A percentile compares a stretch with the other conserved stretches of the same genome.
Conservation (phyloP, 2,113 vertebrate genomes). For the Rhadina sibilatrix region DNA sequence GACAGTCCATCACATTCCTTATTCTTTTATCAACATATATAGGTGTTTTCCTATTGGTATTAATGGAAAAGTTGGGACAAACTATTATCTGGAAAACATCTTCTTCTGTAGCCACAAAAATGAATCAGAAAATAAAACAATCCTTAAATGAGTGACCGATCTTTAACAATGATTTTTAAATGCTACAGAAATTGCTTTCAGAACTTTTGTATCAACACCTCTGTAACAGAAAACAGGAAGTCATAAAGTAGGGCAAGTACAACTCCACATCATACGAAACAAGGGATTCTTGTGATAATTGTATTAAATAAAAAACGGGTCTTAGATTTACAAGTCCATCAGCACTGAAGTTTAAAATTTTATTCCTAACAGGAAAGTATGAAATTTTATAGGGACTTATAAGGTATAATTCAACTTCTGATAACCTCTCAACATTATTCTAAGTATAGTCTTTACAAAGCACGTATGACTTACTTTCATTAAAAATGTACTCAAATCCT, state of each 20-base stretch:
- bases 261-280: neutral
- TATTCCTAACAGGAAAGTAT: conserved; percentile 5
- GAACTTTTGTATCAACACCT: neutral
- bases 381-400: neutral
- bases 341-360: neutral
- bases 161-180: neutral
- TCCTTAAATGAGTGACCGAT: neutral
- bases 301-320: neutral
- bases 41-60: neutral
- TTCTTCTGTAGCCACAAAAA: neutral
- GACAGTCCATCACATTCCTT: neutral
- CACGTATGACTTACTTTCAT: conserved; percentile 86
- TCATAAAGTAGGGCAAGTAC: neutral
- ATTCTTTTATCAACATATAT: neutral
- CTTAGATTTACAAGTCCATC: neutral
- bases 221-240: neutral
- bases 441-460: conserved; percentile 5
- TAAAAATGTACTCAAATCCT: conserved; percentile 95
- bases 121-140: neutral
- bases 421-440: neutral
- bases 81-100: neutral
- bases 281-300: neutral
- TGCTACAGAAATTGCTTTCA: neutral
- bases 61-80: neutral
- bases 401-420: neutral